Conservation (phyloP, 2,888 invertebrate genomes). For the Lepidochrysops patricia region DNA sequence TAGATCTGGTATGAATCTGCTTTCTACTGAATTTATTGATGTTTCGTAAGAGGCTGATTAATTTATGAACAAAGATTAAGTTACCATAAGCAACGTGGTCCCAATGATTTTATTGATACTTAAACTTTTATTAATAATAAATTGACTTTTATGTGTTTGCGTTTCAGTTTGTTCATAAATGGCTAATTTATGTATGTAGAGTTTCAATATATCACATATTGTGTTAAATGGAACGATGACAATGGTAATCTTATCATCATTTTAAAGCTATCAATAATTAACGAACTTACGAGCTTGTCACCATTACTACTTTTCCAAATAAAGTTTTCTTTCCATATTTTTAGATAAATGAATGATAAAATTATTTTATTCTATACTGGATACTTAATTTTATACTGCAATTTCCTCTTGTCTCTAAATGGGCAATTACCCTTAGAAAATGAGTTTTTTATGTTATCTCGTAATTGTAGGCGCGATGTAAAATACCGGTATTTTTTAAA, state of each 20-base stretch:
- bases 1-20: conserved; percentile 3
- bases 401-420: not conserved
- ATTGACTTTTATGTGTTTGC: conserved; percentile 2
- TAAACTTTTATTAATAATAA: conserved; percentile 7
- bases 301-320: too few relatives aligned
- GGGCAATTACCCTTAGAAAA: not conserved
- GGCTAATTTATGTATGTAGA: not conserved
- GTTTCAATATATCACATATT: not conserved
- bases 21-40: not conserved
- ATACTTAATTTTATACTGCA: not conserved
- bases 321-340: too few relatives aligned
- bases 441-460: not conserved
- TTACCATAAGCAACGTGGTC: conserved; percentile 3
- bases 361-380: not conserved
- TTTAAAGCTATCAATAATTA: too few relatives aligned
- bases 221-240: not conserved
- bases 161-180: not conserved
- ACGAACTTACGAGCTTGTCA: too few relatives aligned
- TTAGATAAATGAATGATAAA: too few relatives aligned
- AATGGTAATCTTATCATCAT: too few relatives aligned
- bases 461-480: not conserved
- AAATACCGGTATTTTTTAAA: not conserved
- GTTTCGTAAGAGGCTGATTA: not conserved
- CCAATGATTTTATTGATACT: not conserved
- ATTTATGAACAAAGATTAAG: conserved; percentile 2